phyloP scores from a whole-genome alignment of 2,113 vertebrate genomes.

The Myiopsitta monachus region DNA sequence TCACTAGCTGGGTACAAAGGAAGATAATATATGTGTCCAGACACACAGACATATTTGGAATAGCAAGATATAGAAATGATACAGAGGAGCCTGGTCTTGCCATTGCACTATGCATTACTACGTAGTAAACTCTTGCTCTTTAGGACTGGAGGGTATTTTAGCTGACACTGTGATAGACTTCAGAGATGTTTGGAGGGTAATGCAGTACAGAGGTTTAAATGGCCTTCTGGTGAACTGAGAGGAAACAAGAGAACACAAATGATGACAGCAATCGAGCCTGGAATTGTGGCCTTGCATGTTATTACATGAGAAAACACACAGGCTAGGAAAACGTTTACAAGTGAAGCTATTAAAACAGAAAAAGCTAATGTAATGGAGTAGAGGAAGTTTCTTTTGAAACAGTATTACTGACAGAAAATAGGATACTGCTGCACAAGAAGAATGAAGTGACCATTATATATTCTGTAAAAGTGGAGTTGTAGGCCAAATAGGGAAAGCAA shows the following conservation, averaged over 20 bases:
- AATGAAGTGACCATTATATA: neutral
- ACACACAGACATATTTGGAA: neutral
- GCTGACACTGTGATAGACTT: neutral
- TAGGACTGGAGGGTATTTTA: neutral
- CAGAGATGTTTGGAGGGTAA: neutral
- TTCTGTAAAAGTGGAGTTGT: neutral
- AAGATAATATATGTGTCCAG: neutral
- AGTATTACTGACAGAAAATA: neutral
- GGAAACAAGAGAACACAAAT: neutral
- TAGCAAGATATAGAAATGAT: neutral
- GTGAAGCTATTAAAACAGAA: neutral
- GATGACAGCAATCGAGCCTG: neutral
- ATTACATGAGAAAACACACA: neutral
- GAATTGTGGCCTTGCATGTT: neutral
- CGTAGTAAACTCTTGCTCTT: neutral
- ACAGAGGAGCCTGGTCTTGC: neutral
- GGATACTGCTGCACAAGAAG: neutral
- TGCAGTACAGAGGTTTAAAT: neutral
- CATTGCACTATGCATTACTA: no score
- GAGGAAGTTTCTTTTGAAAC: neutral
- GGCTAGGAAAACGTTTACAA: neutral
- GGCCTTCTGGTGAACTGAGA: neutral
- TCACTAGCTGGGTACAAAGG: neutral
- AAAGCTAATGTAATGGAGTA: neutral
- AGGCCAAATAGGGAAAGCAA: neutral